These are phyloP conservation scores for Athalia circularis DNA, from an alignment of 2,888 invertebrate species.

Conservation along the genomic window DNA sequence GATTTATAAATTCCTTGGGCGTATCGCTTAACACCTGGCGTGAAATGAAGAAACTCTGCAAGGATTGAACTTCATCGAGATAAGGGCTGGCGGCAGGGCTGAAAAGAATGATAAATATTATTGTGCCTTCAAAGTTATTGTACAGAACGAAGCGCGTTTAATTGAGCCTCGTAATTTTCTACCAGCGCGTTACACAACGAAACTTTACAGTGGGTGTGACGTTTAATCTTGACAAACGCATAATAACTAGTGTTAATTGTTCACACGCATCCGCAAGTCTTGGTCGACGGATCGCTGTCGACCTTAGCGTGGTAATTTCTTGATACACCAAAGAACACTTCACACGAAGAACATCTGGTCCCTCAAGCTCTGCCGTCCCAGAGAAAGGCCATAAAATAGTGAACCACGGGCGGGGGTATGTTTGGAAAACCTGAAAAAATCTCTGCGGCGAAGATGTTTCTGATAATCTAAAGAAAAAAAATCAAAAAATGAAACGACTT, in stretches of 20 bases:
- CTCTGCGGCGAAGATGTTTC: slow-evolving; percentile 7
- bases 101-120: slow-evolving; percentile 8
- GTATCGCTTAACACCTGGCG: slow-evolving; percentile 30
- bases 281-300: background rate
- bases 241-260: slow-evolving; percentile 40
- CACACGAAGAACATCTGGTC: slow-evolving; percentile 44
- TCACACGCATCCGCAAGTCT: slow-evolving; percentile 36
- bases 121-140: background rate
- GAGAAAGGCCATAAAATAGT: slow-evolving; percentile 33
- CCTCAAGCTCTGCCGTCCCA: slow-evolving; percentile 12
- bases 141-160: background rate
- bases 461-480: slow-evolving; percentile 32
- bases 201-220: slow-evolving; percentile 19
- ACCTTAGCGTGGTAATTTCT: slow-evolving; percentile 32
- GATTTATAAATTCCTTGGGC: background rate
- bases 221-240: slow-evolving; percentile 3
- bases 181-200: slow-evolving; percentile 13
- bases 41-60: slow-evolving; percentile 6
- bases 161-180: slow-evolving; percentile 29
- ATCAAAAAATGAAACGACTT: slow-evolving; percentile 1
- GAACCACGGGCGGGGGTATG: slow-evolving; percentile 19
- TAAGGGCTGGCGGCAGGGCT: background rate
- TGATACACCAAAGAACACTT: slow-evolving; percentile 44
- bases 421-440: slow-evolving; percentile 17
- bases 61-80: slow-evolving; percentile 14